These are phyloP conservation scores for Psix sp. DNA, from an alignment of 1,140 invertebrate species.

Conservation along the genomic window DNA sequence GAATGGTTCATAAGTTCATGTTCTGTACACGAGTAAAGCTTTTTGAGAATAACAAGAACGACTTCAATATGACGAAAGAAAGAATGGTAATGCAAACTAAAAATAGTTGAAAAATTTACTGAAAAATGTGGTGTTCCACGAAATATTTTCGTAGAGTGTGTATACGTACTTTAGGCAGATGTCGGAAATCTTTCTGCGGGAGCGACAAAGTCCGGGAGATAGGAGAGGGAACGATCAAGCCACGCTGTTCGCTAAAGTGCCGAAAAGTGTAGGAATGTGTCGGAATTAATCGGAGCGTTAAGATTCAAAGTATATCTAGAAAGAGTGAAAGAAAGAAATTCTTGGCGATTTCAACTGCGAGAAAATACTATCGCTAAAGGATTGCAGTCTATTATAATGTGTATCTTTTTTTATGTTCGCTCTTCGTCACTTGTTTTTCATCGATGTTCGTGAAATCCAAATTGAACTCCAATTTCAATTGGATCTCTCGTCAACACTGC, in stretches of 20 bases:
- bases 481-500: conserved; percentile 42
- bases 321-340: conserved; percentile 37
- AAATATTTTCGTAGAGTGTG: conserved; percentile 26
- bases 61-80: conserved; percentile 7
- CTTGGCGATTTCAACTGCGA: conserved; percentile 5
- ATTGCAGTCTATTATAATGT: conserved; percentile 25
- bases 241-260: conserved; percentile 62
- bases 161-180: conserved; percentile 25
- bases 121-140: conserved; percentile 18
- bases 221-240: conserved; percentile 12
- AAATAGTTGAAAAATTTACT: conserved; percentile 23
- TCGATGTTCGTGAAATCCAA: conserved; percentile 35
- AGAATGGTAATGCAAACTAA: not conserved
- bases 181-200: conserved; percentile 28
- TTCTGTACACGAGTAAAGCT: too few species aligned
- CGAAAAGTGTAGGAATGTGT: conserved; percentile 71
- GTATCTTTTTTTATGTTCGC: conserved; percentile 22
- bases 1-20: too few species aligned
- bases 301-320: conserved; percentile 56
- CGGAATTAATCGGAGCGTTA: conserved; percentile 69
- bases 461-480: conserved; percentile 43
- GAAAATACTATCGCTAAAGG: conserved; percentile 14
- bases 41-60: not conserved
- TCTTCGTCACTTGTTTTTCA: conserved; percentile 22
- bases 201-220: conserved; percentile 24